These are phyloP conservation scores for Chanos chanos DNA, from an alignment of 2,797 vertebrate species.

Conservation along the genomic window DNA sequence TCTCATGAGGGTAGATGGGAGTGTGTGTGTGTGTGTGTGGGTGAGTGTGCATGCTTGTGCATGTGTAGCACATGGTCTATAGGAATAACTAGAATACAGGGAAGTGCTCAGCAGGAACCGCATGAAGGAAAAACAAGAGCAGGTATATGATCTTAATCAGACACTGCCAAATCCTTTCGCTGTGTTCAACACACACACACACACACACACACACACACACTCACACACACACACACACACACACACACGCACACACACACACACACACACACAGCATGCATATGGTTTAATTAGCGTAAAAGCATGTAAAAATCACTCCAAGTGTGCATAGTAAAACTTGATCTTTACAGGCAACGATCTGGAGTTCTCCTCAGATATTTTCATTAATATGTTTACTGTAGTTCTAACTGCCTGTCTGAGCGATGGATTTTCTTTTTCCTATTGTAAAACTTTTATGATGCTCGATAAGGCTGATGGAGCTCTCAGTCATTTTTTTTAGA, in stretches of 20 bases:
- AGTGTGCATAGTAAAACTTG: slow-evolving; percentile 50
- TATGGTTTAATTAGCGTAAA: slow-evolving; percentile 56
- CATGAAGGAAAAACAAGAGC: slow-evolving; percentile 39
- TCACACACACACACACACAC: slow-evolving; percentile 32
- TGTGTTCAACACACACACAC: not conserved
- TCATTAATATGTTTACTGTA: slow-evolving; percentile 62
- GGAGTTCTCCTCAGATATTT: slow-evolving; percentile 42
- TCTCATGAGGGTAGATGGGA: not conserved
- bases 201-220: slow-evolving; percentile 9
- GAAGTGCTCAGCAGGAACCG: not conserved
- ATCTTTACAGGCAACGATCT: slow-evolving; percentile 29
- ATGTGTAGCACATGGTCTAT: not conserved
- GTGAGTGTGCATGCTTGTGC: too few relatives aligned
- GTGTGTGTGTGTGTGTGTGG: not conserved
- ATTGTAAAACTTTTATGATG: slow-evolving; percentile 71
- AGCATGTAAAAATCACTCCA: slow-evolving; percentile 53
- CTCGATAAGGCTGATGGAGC: slow-evolving; percentile 60
- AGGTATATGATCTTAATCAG: slow-evolving; percentile 16
- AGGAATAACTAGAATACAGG: not conserved
- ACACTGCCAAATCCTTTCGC: not conserved
- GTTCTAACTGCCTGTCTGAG: slow-evolving; percentile 48
- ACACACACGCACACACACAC: not conserved
- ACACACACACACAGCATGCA: not conserved
- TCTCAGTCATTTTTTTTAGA: slow-evolving; percentile 62
- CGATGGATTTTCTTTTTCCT: slow-evolving; percentile 66